Evolutionary conservation across 2,797 vertebrate species (phyloP).

Genomic region (Tiaroga cobitis): DNA sequence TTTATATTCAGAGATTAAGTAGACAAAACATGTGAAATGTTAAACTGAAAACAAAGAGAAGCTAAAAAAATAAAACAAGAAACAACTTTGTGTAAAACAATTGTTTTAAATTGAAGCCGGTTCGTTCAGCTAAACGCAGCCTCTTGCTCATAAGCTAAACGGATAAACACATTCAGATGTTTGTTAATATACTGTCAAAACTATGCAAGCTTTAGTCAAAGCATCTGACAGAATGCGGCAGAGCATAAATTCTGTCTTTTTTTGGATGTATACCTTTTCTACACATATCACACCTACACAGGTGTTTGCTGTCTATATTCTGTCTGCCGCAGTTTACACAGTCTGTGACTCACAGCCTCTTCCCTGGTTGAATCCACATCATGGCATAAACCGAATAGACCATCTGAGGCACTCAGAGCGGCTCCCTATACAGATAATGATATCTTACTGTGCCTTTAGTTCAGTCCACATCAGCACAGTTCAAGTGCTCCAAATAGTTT

Average conservation of each 20-base stretch:
- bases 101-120: neutral
- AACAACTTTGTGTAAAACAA: neutral
- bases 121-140: neutral
- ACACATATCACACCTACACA: slow-evolving; percentile 30
- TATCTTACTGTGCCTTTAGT: slow-evolving; percentile 46
- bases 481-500: slow-evolving; percentile 46
- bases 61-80: neutral
- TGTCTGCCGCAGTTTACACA: slow-evolving; percentile 27
- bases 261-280: slow-evolving; percentile 5
- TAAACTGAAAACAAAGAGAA: neutral
- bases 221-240: slow-evolving; percentile 23
- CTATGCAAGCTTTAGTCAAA: slow-evolving; percentile 7
- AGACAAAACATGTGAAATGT: neutral
- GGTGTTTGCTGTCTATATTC: slow-evolving; percentile 41
- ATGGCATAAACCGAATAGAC: slow-evolving; percentile 42
- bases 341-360: slow-evolving; percentile 41
- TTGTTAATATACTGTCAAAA: slow-evolving; percentile 18
- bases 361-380: slow-evolving; percentile 37
- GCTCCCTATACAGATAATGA: slow-evolving; percentile 48
- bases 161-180: neutral
- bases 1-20: neutral
- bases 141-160: neutral
- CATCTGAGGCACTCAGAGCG: slow-evolving; percentile 31
- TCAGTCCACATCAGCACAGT: slow-evolving; percentile 27
- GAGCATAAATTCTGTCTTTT: slow-evolving; percentile 9